A percentile compares a stretch with the other conserved stretches of the same genome.
phyloP scores from a whole-genome alignment of 1,140 invertebrate species.

The Atopsyche davidsoni region DNA sequence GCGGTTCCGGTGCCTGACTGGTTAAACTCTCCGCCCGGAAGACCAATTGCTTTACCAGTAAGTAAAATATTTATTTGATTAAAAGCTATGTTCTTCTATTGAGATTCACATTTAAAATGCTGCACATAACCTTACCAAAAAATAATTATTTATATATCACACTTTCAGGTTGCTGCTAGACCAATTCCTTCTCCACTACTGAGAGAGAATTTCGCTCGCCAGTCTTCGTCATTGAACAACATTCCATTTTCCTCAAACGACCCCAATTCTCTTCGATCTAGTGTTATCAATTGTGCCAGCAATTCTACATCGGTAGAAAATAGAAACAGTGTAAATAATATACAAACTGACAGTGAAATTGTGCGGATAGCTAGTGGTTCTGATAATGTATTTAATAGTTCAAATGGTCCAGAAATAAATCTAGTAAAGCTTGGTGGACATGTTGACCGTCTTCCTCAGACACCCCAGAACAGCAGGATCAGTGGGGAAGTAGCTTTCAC shows the following conservation, averaged over 20 bases:
- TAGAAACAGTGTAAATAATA: not conserved
- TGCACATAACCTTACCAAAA: not conserved
- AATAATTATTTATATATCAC: not conserved
- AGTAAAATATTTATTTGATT: not conserved
- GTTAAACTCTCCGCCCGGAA: constrained; percentile 11
- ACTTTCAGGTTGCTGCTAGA: constrained; percentile 2
- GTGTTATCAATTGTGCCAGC: constrained; percentile 12
- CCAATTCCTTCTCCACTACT: constrained; percentile 5
- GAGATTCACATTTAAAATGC: not conserved
- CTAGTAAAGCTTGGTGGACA: not conserved
- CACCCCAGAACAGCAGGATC: constrained; percentile 19
- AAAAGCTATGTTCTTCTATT: not conserved
- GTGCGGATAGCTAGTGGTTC: not conserved
- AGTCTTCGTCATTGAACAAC: constrained; percentile 5
- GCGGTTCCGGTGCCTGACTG: constrained; percentile 21
- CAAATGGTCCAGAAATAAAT: no score
- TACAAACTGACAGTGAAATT: not conserved
- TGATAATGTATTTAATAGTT: not conserved
- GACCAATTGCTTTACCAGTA: constrained; percentile 18
- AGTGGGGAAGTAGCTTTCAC: constrained; percentile 26
- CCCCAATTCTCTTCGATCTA: constrained; percentile 11
- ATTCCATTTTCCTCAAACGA: constrained; percentile 7
- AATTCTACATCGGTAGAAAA: not conserved
- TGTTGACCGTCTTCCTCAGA: constrained; percentile 7
- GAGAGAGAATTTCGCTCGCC: not conserved